Percentiles rank a stretch among this genome's conserved stretches.
phyloP scores from a whole-genome alignment of 2,888 invertebrate genomes.

The Caradrina kadenii region DNA sequence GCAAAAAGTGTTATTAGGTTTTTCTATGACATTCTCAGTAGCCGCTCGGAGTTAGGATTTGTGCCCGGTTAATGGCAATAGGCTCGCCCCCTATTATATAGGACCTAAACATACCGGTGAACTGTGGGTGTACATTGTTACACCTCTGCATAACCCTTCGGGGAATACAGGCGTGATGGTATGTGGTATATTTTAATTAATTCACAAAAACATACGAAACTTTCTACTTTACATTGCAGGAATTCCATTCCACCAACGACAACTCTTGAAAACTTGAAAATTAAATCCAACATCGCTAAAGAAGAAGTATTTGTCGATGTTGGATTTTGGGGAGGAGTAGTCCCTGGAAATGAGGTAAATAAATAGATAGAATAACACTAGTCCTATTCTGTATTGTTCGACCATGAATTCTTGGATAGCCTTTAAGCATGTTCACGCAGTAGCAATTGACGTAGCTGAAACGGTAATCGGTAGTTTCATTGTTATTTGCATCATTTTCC shows the following conservation, averaged over 20 bases:
- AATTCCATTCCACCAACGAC: slow-evolving; percentile 94
- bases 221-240: slow-evolving; percentile 75
- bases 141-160: no score
- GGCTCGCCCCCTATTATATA: no score
- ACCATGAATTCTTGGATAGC: neutral
- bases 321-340: slow-evolving; percentile 94
- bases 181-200: no score
- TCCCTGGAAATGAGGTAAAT: slow-evolving; percentile 91
- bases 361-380: neutral
- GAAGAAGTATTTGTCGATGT: slow-evolving; percentile 92
- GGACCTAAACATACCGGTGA: no score
- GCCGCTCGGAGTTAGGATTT: no score
- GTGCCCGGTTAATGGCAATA: no score
- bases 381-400: neutral
- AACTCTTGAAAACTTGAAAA: slow-evolving; percentile 90
- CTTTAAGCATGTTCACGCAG: neutral
- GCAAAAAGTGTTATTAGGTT: no score
- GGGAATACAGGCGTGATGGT: no score
- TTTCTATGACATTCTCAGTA: no score
- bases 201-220: neutral
- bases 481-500: slow-evolving; percentile 30
- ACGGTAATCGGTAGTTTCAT: slow-evolving; percentile 12
- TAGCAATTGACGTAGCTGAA: slow-evolving; percentile 1
- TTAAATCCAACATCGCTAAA: slow-evolving; percentile 90
- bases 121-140: no score